Evolutionary conservation across 2,888 invertebrate species (phyloP).

Genomic region (Agonopterix alstromeriana): DNA sequence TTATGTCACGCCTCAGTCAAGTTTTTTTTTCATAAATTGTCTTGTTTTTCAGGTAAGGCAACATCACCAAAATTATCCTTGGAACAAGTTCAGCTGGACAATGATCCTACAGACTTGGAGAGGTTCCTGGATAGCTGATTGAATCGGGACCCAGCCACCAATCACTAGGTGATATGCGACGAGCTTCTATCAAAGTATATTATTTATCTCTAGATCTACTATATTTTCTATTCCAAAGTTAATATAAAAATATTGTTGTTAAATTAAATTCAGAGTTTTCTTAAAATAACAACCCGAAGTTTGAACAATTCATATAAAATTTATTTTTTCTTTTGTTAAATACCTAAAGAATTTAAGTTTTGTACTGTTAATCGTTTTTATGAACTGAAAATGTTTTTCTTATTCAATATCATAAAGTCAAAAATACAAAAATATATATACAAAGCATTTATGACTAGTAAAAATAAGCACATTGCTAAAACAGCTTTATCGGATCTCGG

Average conservation of each 20-base stretch:
- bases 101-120: constrained; percentile 50
- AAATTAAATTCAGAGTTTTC: neutral
- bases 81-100: constrained; percentile 62
- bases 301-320: constrained; percentile 45
- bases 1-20: too few species aligned
- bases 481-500: constrained; percentile 35
- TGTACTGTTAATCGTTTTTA: constrained; percentile 28
- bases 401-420: constrained; percentile 47
- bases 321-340: constrained; percentile 41
- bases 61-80: constrained; percentile 40
- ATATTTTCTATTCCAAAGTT: constrained; percentile 41
- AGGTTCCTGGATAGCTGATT: constrained; percentile 60
- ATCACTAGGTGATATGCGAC: constrained; percentile 12
- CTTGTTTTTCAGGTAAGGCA: constrained; percentile 34
- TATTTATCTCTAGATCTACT: constrained; percentile 23
- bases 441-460: constrained; percentile 72
- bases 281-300: constrained; percentile 34
- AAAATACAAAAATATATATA: constrained; percentile 63
- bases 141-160: neutral
- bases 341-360: constrained; percentile 42
- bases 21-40: too few species aligned
- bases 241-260: constrained; percentile 38
- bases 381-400: constrained; percentile 51
- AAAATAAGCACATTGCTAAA: constrained; percentile 58
- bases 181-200: constrained; percentile 33